A percentile compares a stretch with the other conserved stretches of the same genome.
phyloP scores from a whole-genome alignment of 2,113 vertebrate genomes.

The Sclerurus mexicanus region DNA sequence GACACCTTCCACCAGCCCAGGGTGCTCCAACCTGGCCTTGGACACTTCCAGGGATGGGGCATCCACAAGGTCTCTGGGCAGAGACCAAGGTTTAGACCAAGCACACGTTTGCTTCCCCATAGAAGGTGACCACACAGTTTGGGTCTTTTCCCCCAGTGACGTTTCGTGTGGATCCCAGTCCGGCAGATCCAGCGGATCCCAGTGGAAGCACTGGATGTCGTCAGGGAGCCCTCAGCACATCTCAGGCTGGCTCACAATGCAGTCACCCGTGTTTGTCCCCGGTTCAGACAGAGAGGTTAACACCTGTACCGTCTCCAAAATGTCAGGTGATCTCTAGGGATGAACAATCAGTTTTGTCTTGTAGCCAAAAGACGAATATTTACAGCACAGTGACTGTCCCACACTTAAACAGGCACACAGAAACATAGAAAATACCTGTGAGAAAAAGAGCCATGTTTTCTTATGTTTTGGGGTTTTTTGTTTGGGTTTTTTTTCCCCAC shows the following conservation, averaged over 20 bases:
- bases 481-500: neutral
- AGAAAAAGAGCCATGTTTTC: neutral
- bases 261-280: neutral
- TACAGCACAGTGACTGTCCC: neutral
- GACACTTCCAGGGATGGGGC: neutral
- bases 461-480: no score
- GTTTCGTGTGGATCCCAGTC: rapidly evolving
- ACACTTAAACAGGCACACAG: neutral
- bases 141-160: rapidly evolving
- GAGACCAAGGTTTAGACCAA: neutral
- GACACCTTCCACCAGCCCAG: rapidly evolving
- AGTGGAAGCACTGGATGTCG: rapidly evolving
- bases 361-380: neutral
- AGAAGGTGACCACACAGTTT: rapidly evolving
- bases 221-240: neutral
- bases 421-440: neutral
- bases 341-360: neutral
- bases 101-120: rapidly evolving
- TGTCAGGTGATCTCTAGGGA: neutral
- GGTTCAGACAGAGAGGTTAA: neutral
- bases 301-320: neutral
- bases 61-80: neutral
- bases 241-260: neutral
- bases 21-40: rapidly evolving
- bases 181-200: rapidly evolving